These are phyloP conservation scores for Calliopum simillimum DNA, from an alignment of 2,888 invertebrate genomes.

Conservation along the genomic window DNA sequence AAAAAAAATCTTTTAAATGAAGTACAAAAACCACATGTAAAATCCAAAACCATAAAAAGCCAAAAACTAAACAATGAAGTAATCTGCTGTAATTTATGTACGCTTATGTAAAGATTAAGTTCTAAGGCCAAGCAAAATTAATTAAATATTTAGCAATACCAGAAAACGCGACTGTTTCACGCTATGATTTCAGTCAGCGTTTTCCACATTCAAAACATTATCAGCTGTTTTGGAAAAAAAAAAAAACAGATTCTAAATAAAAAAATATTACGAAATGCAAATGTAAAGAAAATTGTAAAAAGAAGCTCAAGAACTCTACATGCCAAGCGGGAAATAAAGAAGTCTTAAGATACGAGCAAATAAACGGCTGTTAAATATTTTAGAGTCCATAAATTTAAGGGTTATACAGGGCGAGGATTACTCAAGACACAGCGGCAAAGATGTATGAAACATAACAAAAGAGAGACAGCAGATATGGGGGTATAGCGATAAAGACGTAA, in stretches of 20 bases:
- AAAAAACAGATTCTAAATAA: no score
- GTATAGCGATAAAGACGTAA: not conserved
- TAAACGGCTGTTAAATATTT: not conserved
- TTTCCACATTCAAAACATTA: no score
- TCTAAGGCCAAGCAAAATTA: not conserved
- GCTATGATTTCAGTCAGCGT: not conserved
- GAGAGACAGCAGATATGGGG: not conserved
- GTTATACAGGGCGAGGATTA: slow-evolving; percentile 4
- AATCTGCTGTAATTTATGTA: no score
- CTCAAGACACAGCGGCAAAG: not conserved
- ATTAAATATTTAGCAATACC: slow-evolving; percentile 1
- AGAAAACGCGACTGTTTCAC: not conserved
- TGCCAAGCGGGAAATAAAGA: no score
- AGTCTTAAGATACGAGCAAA: not conserved
- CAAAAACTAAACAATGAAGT: no score
- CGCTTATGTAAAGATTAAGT: not conserved
- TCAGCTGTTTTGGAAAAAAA: no score
- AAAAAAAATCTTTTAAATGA: no score
- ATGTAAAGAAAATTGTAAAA: no score
- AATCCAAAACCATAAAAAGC: no score
- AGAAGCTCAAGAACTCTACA: no score
- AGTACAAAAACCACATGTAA: no score
- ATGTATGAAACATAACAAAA: not conserved
- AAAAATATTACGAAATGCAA: no score
- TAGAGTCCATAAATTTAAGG: slow-evolving; percentile 13